A percentile compares a stretch with the other conserved stretches of the same genome.
Conservation (phyloP, 2,113 vertebrate genomes). For the Oreocharis arfaki region DNA sequence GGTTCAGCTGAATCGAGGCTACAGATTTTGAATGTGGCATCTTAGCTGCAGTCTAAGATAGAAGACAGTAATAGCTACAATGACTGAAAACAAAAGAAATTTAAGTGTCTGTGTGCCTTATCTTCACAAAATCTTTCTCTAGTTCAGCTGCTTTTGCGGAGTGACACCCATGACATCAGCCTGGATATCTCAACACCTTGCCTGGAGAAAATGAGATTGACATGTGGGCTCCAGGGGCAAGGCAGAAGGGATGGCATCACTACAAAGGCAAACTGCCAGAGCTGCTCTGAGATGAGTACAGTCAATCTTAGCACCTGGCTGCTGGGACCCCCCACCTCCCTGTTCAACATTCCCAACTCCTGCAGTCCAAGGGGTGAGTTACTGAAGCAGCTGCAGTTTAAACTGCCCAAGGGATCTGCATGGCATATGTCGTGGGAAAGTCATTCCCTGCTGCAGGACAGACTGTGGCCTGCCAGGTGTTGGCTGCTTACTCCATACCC, state of each 20-base stretch:
- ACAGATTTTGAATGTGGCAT: not conserved
- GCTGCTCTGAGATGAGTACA: not conserved
- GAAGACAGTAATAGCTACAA: not conserved
- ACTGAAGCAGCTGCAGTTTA: accelerated
- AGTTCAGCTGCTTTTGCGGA: not conserved
- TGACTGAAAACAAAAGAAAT: not conserved
- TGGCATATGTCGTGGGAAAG: accelerated
- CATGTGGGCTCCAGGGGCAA: accelerated
- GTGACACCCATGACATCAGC: not conserved
- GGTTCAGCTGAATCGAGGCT: not conserved
- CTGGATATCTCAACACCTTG: not conserved
- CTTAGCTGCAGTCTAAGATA: not conserved
- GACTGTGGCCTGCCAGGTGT: not conserved
- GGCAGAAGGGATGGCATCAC: not conserved
- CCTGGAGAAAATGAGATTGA: not conserved
- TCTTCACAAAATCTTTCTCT: not conserved
- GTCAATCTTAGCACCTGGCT: accelerated
- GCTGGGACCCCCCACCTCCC: not conserved
- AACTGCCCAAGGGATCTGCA: not conserved
- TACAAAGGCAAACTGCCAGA: not conserved
- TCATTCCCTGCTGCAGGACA: not conserved
- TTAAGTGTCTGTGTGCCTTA: not conserved
- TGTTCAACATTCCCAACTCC: not conserved
- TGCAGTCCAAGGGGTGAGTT: not conserved
- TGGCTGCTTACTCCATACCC: not conserved